Evolutionary conservation across 2,888 invertebrate genomes (phyloP).

Genomic region (Liodrosophila aerea): DNA sequence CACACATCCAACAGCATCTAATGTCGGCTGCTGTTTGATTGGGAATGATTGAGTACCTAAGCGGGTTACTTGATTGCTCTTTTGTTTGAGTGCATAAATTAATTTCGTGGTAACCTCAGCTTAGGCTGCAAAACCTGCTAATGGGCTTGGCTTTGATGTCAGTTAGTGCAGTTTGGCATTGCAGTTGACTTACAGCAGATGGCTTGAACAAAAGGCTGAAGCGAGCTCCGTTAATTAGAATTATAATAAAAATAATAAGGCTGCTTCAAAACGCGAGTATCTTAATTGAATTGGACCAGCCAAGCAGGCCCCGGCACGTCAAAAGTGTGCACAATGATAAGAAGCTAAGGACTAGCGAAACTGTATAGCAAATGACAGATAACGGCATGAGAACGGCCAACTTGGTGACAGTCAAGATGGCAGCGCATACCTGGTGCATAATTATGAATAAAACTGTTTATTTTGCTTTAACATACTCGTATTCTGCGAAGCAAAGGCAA

Average conservation of each 20-base stretch:
- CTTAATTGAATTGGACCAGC: constrained; percentile 67
- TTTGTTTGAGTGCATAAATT: constrained; percentile 57
- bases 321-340: constrained; percentile 43
- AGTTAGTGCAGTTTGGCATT: not conserved
- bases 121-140: constrained; percentile 29
- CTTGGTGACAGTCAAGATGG: constrained; percentile 8
- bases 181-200: not conserved
- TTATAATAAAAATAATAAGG: constrained; percentile 73
- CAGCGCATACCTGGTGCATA: constrained; percentile 56
- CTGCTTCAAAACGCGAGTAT: constrained; percentile 12
- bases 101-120: constrained; percentile 54
- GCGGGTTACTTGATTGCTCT: not conserved
- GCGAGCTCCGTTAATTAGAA: constrained; percentile 62
- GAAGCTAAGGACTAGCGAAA: constrained; percentile 30
- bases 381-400: not conserved
- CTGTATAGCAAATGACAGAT: not conserved
- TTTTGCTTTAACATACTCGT: constrained; percentile 64
- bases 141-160: not conserved
- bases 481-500: constrained; percentile 28
- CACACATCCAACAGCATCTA: not conserved
- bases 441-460: constrained; percentile 64
- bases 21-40: not conserved
- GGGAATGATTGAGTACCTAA: constrained; percentile 1
- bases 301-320: constrained; percentile 30
- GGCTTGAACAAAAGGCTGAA: constrained; percentile 18